Conservation (phyloP, 2,113 vertebrate species). For the Rhodinocichla rosea region DNA sequence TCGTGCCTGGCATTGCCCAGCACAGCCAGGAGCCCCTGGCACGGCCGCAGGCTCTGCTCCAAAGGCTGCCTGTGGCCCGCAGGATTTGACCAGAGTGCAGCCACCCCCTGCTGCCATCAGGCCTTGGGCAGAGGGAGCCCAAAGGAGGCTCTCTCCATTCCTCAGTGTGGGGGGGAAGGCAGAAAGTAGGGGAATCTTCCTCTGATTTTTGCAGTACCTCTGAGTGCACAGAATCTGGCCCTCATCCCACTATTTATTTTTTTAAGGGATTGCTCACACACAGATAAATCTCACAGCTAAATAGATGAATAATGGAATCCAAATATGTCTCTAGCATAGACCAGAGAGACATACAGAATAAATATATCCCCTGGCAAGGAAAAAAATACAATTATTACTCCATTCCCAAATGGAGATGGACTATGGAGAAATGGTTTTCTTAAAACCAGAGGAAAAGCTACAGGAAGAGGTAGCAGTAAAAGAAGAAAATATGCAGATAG, state of each 20-base stretch:
- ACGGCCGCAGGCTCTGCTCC: background rate
- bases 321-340: background rate
- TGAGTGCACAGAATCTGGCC: background rate
- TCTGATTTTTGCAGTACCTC: background rate
- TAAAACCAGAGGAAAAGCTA: background rate
- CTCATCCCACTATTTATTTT: background rate
- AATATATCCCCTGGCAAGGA: background rate
- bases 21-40: too few relatives aligned
- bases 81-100: background rate
- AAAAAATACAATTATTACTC: background rate
- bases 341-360: background rate
- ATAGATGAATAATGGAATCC: background rate
- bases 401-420: background rate
- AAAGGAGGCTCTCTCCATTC: background rate
- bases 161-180: rapidly evolving
- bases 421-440: background rate
- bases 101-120: rapidly evolving
- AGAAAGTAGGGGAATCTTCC: background rate
- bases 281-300: background rate
- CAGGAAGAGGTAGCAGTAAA: background rate
- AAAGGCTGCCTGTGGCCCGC: background rate
- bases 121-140: background rate
- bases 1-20: rapidly evolving
- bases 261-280: background rate
- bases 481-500: background rate